Evolutionary conservation across 2,888 invertebrate species (phyloP), one percentile per base, ranked within the genome.

Genomic region (Malthinus flaveolus): DNA sequence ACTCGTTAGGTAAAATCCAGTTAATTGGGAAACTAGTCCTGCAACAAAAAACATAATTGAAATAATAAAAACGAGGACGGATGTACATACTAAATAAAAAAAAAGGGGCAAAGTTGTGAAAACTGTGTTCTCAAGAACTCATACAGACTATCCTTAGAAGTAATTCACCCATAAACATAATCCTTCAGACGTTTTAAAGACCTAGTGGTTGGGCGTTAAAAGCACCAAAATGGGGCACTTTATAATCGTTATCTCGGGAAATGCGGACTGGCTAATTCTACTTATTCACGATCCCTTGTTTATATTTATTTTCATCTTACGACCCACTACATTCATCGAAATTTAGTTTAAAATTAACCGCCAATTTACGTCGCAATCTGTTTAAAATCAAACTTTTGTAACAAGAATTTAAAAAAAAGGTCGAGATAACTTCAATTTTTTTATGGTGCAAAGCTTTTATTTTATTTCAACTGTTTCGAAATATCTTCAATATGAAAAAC

Each of bases 151-250:
- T 37, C 31, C 48, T 48, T 49, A 13, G 39, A 36, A 49, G 48
- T 56, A 51, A 56, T 56, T 50, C 42, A 51, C 13, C 51, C 39
- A 46, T 56, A 49, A 55, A 47, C 56, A 46, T 56, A 56, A 56
- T 56, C 56, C 50, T 50, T 46, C 37, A 50, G 46, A 56, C 56
- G 44, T 50, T 56, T 56, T 56, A 50, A 51, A 56, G 56, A 56
- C 56, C 45, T 36, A 56, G 46, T 34, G 51, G 46, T 47, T 56
- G 56, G 46, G 46, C 56, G 56, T 50, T 51, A 51, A 56, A 46
- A 56, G 50, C 46, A 39, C 47, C 50, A 46, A 56, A 47, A 56
- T 46, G 46, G 56, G 37, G 56, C 32, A 51, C 56, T 56, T 56
- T 56, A 56, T 56, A 56, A 56, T 50, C 56, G 50, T 56, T 56